phyloP scores from a whole-genome alignment of 1,140 invertebrate species.

The Tetragonula clypearis region DNA sequence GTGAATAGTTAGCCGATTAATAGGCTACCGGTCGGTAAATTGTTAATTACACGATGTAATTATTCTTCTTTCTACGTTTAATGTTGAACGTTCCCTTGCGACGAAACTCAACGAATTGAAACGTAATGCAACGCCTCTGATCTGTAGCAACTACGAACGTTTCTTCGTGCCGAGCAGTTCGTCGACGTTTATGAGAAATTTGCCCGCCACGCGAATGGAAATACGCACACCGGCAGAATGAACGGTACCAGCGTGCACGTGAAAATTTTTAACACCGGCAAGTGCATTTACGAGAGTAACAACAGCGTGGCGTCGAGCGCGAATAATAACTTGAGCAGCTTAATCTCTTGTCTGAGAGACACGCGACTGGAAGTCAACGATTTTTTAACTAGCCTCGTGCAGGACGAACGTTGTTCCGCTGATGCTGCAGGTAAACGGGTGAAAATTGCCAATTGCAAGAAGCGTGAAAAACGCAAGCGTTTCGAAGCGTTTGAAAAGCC shows the following conservation, averaged over 20 bases:
- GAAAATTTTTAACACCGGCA: slow-evolving; percentile 54
- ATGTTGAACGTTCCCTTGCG: no score
- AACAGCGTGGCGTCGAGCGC: slow-evolving; percentile 16
- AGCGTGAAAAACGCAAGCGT: no score
- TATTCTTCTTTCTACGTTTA: background rate
- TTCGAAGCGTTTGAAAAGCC: no score
- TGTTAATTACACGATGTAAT: background rate
- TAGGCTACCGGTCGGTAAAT: no score
- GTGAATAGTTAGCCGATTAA: no score
- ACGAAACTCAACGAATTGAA: background rate
- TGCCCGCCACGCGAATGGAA: background rate
- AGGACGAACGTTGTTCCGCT: background rate
- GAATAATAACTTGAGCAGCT: slow-evolving; percentile 54
- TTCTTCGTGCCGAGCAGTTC: background rate
- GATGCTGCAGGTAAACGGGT: slow-evolving; percentile 34
- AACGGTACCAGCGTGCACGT: slow-evolving; percentile 53
- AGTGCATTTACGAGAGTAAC: slow-evolving; percentile 64
- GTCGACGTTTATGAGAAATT: background rate
- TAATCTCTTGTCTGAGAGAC: slow-evolving; percentile 66
- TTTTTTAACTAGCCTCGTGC: slow-evolving; percentile 51
- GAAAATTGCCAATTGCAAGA: background rate
- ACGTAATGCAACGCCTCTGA: background rate
- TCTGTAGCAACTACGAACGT: background rate
- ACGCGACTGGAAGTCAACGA: slow-evolving; percentile 70
- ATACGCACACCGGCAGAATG: slow-evolving; percentile 26